Conservation (phyloP, 2,113 vertebrate genomes). For the Phaethornis superciliosus region DNA sequence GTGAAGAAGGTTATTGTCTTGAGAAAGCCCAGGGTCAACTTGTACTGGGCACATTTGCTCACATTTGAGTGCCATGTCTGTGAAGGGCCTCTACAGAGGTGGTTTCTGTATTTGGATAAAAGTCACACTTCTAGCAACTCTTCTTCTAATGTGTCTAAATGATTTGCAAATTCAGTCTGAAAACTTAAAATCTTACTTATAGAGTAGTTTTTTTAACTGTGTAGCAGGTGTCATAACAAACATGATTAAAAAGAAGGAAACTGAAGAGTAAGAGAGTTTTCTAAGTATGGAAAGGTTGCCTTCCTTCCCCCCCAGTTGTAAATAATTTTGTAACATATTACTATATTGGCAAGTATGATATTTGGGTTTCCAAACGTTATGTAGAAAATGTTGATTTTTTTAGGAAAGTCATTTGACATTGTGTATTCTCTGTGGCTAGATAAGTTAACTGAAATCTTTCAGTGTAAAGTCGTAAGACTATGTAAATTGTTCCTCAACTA, state of each 20-base stretch:
- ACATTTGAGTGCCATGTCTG: background rate
- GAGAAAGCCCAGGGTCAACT: background rate
- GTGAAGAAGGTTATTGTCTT: background rate
- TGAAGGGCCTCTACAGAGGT: background rate
- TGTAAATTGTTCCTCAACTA: background rate
- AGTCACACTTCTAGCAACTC: background rate
- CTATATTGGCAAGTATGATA: too few relatives aligned
- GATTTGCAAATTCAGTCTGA: background rate
- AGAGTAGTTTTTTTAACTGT: background rate
- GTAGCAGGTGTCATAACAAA: background rate
- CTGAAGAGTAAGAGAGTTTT: background rate
- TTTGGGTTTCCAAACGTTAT: background rate
- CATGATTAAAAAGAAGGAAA: background rate
- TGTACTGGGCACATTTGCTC: background rate
- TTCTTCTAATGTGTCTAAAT: background rate
- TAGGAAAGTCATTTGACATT: accelerated
- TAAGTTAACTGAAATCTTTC: background rate
- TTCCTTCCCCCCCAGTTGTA: background rate
- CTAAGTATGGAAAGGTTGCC: background rate
- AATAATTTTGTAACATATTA: too few relatives aligned
- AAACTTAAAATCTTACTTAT: background rate
- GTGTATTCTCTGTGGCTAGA: background rate
- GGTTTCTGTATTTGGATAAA: background rate
- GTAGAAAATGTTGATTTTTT: background rate
- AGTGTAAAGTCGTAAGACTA: background rate